A percentile compares a stretch with the other conserved stretches of the same genome.
Evolutionary conservation across 2,113 vertebrate species (phyloP).

Genomic region (Bambusicola thoracicus): DNA sequence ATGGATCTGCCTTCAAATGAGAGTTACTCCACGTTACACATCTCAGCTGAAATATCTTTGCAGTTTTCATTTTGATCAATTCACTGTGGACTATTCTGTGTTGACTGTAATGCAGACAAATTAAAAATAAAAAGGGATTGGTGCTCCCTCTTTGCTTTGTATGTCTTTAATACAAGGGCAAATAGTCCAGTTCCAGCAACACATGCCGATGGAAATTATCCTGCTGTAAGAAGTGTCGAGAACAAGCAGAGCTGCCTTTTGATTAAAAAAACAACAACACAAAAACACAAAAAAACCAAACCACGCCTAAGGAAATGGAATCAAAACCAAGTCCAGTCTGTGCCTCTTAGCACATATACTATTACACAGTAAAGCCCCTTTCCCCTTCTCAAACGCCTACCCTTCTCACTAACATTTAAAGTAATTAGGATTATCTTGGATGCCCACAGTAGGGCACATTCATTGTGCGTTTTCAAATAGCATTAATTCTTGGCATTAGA

Average conservation of each 20-base stretch:
- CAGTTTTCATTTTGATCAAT: background rate
- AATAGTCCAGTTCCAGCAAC: background rate
- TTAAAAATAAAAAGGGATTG: background rate
- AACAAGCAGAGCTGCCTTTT: constrained; percentile 5
- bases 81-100: background rate
- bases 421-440: constrained; percentile 82
- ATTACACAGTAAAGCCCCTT: constrained; percentile 48
- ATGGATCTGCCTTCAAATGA: background rate
- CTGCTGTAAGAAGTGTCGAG: background rate
- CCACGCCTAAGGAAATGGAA: constrained; percentile 25
- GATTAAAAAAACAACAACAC: too few species aligned
- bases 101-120: accelerated
- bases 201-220: background rate
- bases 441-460: constrained; percentile 82
- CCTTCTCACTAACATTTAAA: constrained; percentile 82
- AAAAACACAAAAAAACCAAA: background rate
- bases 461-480: constrained; percentile 85
- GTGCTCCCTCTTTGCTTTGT: background rate
- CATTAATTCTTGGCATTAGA: constrained; percentile 85
- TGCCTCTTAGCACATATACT: constrained; percentile 55
- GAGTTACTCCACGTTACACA: background rate
- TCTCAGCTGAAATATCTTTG: background rate
- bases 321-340: constrained; percentile 34
- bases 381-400: constrained; percentile 71
- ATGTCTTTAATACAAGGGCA: background rate